These are phyloP conservation scores for Perca fluviatilis DNA, from an alignment of 2,113 vertebrate genomes.

Conservation along the genomic window DNA sequence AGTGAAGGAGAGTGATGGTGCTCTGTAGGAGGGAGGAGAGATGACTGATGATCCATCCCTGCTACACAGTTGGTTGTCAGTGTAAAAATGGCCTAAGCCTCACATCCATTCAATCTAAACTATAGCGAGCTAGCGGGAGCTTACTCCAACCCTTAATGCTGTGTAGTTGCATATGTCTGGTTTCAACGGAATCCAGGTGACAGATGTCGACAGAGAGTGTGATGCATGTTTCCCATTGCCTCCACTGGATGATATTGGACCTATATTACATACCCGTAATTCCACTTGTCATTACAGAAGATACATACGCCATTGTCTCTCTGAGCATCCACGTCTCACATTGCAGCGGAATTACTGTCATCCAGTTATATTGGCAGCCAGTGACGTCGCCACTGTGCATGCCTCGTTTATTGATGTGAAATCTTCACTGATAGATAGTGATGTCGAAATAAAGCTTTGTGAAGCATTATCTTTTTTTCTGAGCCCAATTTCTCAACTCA, in stretches of 20 bases:
- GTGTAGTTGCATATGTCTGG: conserved; percentile 46
- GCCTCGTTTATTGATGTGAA: conserved; percentile 50
- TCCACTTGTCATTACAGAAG: background rate
- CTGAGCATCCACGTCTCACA: conserved; percentile 2
- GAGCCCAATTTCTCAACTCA: conserved; percentile 26
- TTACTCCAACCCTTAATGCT: conserved; percentile 21
- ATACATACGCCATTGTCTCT: conserved; percentile 17
- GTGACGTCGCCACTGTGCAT: conserved; percentile 6
- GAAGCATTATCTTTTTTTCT: too few species aligned
- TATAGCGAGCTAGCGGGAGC: conserved; percentile 35
- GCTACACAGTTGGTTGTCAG: conserved; percentile 63
- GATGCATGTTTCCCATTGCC: conserved; percentile 20
- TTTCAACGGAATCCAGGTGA: conserved; percentile 47
- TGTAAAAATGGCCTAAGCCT: conserved; percentile 64
- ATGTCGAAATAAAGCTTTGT: too few species aligned
- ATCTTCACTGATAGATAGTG: conserved; percentile 22
- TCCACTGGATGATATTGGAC: conserved; percentile 12
- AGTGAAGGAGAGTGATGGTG: conserved; percentile 60
- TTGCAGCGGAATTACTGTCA: conserved; percentile 21
- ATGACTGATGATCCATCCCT: conserved; percentile 72
- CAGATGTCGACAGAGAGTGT: conserved; percentile 26
- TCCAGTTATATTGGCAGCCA: conserved; percentile 25
- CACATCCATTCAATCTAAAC: conserved; percentile 69
- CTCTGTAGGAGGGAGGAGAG: conserved; percentile 64
- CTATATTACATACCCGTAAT: background rate